A percentile compares a stretch with the other conserved stretches of the same genome.
Conservation (phyloP, 1,140 invertebrate genomes). For the Drosophila tropicalis region DNA sequence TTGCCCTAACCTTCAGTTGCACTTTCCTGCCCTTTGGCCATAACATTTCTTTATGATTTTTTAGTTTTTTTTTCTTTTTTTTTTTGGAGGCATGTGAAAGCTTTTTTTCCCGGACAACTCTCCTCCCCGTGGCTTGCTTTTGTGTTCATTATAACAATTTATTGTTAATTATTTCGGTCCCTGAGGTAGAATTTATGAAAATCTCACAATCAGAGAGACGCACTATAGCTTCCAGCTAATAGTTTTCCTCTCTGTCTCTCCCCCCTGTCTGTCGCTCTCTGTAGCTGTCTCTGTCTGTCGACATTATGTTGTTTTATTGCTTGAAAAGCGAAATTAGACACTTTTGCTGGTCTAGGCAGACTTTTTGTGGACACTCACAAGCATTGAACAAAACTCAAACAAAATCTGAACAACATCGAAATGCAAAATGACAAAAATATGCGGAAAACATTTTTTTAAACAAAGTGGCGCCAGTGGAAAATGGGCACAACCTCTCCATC, state of each 20-base stretch:
- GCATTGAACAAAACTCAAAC: conserved; percentile 21
- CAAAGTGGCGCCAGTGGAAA: conserved; percentile 65
- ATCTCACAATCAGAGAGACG: conserved; percentile 6
- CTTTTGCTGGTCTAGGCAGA: conserved; percentile 58
- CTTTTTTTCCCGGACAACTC: not conserved
- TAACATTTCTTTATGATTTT: conserved; percentile 9
- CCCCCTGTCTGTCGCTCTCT: not conserved
- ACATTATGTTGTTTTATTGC: conserved; percentile 45
- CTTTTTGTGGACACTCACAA: conserved; percentile 14
- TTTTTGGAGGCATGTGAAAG: conserved; percentile 13
- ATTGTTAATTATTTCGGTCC: conserved; percentile 66
- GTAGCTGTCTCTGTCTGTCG: conserved; percentile 14
- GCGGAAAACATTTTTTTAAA: conserved; percentile 69
- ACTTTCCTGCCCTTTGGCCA: conserved; percentile 19
- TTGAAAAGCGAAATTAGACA: conserved; percentile 72
- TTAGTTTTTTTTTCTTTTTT: not conserved
- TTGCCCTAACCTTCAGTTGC: conserved; percentile 8
- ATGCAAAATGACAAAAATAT: conserved; percentile 71
- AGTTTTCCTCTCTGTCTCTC: not conserved
- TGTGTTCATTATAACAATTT: conserved; percentile 12
- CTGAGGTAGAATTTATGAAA: conserved; percentile 33
- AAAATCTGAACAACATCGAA: conserved; percentile 38
- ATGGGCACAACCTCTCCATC: conserved; percentile 61
- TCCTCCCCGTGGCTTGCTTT: too few species aligned
- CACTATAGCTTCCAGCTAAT: conserved; percentile 15